Base-by-base conservation (phyloP, 2,113 vertebrate species). In the Plestiodon gilberti region DNA sequence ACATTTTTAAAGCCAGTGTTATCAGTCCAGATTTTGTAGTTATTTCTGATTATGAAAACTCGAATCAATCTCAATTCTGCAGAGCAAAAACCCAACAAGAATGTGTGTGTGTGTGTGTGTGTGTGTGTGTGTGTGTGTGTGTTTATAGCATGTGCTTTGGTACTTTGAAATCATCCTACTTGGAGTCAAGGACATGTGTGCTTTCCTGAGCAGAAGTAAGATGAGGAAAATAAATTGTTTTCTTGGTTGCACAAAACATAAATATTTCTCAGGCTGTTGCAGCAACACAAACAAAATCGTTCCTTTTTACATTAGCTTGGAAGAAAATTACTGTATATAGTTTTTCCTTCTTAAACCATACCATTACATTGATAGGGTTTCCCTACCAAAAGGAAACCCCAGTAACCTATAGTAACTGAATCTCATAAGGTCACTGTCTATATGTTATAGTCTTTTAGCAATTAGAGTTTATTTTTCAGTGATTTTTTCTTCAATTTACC, bases 381-480 rank as follows among this genome's bases (percentile, higher is more conserved):
- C n/a, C n/a, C n/a, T n/a, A n/a, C n/a, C n/a, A n/a, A n/a, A n/a
- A n/a, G n/a, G 23, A 81, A 65, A 65, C 84, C 78, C 11, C 48
- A 38, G 14, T 84, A 88, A 82, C n/a, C 65, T n/a, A 82, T 40
- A n/a, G 3, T 28, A 52, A 0, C 61, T 30, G 40, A 43, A 81
- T 65, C 62, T n/a, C 40, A 81, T 38, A 0, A 0, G 65, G 40
- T 70, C 33, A 82, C 81, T 92, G 82, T 83, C 85, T 90, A 0
- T 87, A 85, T 87, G 88, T 91, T 84, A 91, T 33, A n/a, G 65
- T 85, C 82, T 88, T 74, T 84, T 91, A 88, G 82, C 91, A 91
- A 90, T 83, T 28, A 85, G 33, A 88, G 87, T 86, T 92, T 93
- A 52, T 94, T 94, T 93, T 92, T 85, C 4, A 92, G 84, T 84